Percentiles rank a stretch among this genome's conserved stretches.
Evolutionary conservation across 2,888 invertebrate genomes (phyloP).

Genomic region (Spialia ferax): DNA sequence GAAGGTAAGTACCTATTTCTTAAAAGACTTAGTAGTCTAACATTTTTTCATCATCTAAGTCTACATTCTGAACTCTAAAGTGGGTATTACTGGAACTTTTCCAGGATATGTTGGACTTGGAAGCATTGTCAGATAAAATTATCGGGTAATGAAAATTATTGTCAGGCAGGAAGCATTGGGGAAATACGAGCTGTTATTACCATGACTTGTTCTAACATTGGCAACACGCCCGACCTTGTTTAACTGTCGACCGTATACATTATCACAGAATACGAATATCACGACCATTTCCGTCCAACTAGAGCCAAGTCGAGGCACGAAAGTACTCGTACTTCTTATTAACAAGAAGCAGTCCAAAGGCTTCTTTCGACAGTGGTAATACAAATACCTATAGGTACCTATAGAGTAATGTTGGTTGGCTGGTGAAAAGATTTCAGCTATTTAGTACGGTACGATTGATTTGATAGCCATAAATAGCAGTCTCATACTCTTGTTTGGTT

Average conservation of each 20-base stretch:
- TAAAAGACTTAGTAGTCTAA: too few species aligned
- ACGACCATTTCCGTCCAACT: background rate
- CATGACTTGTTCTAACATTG: background rate
- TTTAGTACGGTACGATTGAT: background rate
- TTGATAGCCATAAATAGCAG: too few species aligned
- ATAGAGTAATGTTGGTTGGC: too few species aligned
- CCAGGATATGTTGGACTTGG: background rate
- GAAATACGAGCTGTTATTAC: background rate
- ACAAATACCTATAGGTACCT: too few species aligned
- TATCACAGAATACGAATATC: conserved; percentile 3
- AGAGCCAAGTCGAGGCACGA: conserved; percentile 7
- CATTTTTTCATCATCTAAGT: too few species aligned
- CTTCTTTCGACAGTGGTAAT: background rate
- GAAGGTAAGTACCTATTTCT: too few species aligned
- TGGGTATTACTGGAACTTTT: background rate
- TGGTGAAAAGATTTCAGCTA: background rate
- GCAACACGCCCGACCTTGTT: conserved; percentile 10
- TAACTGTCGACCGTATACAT: conserved; percentile 1
- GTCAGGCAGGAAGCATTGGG: background rate
- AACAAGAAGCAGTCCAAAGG: background rate
- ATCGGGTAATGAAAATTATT: background rate
- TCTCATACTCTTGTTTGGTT: too few species aligned
- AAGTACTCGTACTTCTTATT: background rate
- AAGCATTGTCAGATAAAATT: background rate
- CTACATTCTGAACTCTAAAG: too few species aligned